Percentiles rank a stretch among this genome's conserved stretches.
Conservation (phyloP, 1,140 invertebrate genomes). For the Sinella curviseta region DNA sequence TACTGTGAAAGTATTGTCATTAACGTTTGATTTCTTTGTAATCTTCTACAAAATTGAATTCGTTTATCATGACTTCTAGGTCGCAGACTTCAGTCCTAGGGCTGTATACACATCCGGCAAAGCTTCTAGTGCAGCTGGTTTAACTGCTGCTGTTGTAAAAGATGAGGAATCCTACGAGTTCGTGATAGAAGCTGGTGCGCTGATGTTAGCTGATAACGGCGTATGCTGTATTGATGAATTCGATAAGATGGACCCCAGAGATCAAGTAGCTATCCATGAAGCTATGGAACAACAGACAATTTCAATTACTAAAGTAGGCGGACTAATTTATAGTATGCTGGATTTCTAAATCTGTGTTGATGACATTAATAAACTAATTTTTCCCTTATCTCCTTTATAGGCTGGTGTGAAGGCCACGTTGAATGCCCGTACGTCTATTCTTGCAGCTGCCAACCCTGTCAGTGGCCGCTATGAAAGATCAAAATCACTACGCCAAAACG, state of each 20-base stretch:
- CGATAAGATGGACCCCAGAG: slow-evolving; percentile 97
- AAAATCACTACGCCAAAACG: slow-evolving; percentile 93
- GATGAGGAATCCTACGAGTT: slow-evolving; percentile 98
- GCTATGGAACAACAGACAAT: slow-evolving; percentile 99
- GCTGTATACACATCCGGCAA: slow-evolving; percentile 99
- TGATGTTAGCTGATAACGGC: slow-evolving; percentile 99
- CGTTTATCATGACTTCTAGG: slow-evolving; percentile 55
- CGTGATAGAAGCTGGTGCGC: slow-evolving; percentile 97
- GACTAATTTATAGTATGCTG: neutral
- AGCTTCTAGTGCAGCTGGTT: slow-evolving; percentile 94
- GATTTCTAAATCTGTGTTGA: no score
- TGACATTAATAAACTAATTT: neutral
- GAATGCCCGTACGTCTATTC: slow-evolving; percentile 95
- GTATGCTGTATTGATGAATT: slow-evolving; percentile 99
- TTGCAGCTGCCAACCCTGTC: slow-evolving; percentile 97
- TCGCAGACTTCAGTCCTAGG: slow-evolving; percentile 91
- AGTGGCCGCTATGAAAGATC: slow-evolving; percentile 92
- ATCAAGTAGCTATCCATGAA: slow-evolving; percentile 99
- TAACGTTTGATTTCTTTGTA: neutral
- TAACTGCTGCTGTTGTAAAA: slow-evolving; percentile 94
- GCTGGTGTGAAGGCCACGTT: slow-evolving; percentile 96
- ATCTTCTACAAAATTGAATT: slow-evolving; percentile 7
- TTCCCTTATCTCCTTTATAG: slow-evolving; percentile 54
- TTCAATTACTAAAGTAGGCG: slow-evolving; percentile 84
- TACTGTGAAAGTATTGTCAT: slow-evolving; percentile 18